These are phyloP conservation scores for Elachura formosa DNA, from an alignment of 2,113 vertebrate species.

Conservation along the genomic window DNA sequence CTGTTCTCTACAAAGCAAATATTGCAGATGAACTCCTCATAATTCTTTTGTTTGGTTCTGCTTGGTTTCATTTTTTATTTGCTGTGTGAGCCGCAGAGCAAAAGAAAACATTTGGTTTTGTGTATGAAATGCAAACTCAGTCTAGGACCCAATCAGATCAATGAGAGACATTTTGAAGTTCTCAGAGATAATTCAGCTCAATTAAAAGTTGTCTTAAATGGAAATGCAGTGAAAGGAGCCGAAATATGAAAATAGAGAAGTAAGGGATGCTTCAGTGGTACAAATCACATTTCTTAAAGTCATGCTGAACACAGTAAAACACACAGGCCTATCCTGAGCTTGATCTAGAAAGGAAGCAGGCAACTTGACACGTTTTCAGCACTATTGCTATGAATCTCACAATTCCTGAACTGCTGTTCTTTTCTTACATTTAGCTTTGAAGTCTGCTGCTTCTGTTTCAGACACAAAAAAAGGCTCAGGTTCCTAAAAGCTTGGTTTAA, in stretches of 20 bases:
- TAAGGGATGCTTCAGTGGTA: neutral
- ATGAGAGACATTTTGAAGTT: neutral
- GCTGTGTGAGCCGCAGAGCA: neutral
- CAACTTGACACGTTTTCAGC: neutral
- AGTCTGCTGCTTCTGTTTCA: neutral
- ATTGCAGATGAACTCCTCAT: neutral
- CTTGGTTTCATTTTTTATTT: neutral
- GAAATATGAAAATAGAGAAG: neutral
- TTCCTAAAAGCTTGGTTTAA: neutral
- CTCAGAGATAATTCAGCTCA: neutral
- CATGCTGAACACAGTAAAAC: neutral
- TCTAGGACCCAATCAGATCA: neutral
- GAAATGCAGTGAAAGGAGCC: neutral
- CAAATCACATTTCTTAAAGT: neutral
- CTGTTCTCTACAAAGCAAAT: conserved; percentile 42
- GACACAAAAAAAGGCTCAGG: neutral
- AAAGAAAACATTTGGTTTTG: neutral
- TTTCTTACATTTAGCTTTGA: neutral
- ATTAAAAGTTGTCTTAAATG: conserved; percentile 1
- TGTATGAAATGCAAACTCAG: neutral
- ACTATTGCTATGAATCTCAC: neutral
- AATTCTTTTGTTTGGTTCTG: conserved; percentile 3
- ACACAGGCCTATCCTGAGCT: neutral
- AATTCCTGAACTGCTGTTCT: neutral
- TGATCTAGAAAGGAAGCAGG: neutral